Evolutionary conservation across 2,797 vertebrate genomes (phyloP), one percentile per base, ranked within the genome.

Genomic region (Myripristis jacobus): DNA sequence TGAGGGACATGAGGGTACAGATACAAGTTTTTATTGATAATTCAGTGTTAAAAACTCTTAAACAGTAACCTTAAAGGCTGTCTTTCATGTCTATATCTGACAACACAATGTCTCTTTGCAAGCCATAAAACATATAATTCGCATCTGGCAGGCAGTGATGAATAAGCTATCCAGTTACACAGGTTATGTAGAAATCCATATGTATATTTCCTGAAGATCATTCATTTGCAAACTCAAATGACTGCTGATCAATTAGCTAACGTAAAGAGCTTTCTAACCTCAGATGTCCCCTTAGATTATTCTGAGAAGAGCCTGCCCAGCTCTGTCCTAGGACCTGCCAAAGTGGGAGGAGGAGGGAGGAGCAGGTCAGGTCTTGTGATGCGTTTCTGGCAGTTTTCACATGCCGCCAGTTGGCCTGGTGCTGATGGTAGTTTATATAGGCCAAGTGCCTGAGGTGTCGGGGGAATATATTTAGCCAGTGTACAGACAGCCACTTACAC

Each of bases 381-480:
- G 44, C 84, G 38, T 92, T 75, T 84, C 80, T 87, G 59, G 43
- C 69, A 92, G 80, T 83, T 65, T 79, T 77, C 7, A 78, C 73
- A 83, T 92, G 70, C 87, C 89, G 83, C 12, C 74, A 27, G 66
- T 77, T 78, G 82, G 79, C 68, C 65, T 52, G 43, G 6, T 73
- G 68, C 73, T 59, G 43, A 73, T 46, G 66, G 61, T 31, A n/a
- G 70, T 94, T 94, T 91, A 93, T 94, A 91, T 93, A 93, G 92
- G 80, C 52, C 29, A 82, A 82, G 87, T 86, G 87, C 78, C 75
- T 78, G 50, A 58, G 47, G 84, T 86, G 90, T 93, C 89, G 89
- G 83, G 76, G 79, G 85, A 85, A 77, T 84, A 90, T 85, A 87
- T 87, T 79, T 81, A 75, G 86, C 65, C 46, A 75, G 77, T 55